Evolutionary conservation across 2,113 vertebrate species (phyloP), one percentile per base, ranked within the genome.

Genomic region (Accipiter virgatus): DNA sequence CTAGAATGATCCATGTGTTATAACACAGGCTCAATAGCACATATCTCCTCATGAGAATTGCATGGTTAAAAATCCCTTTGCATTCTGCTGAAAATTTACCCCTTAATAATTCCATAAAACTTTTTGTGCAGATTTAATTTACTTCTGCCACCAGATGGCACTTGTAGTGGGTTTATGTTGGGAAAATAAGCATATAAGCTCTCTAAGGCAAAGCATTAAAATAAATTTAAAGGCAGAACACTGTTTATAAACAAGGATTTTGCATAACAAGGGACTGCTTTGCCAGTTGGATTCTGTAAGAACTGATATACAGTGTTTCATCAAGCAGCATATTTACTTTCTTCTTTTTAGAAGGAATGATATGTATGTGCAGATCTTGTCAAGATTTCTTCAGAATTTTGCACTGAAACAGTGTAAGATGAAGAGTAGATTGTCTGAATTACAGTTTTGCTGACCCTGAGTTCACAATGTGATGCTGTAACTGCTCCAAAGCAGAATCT

Each of bases 91-190:
- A 43, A 59, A 84, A 85, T 55, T 10, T 45, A 65, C 34, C 70
- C 59, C n/a, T 10, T 34, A 20, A 36, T 8, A 36, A 43, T 40
- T 9, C 40, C n/a, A 45, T 7, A 3, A 6, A 40, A 29, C 14
- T 47, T 36, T 72, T 27, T 18, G 50, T 61, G 70, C 77, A 59
- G 80, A 34, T 88, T 67, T 78, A 66, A 85, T 80, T 88, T 84
- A 59, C 52, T 97, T 91, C 71, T 95, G 93, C 96, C 97, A 97
- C 91, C 94, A 97, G 93, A 91, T 97, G 97, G 96, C 95, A 95
- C 93, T 50, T 91, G 71, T 6, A 59, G 59, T 31, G 93, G 97
- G 38, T 91, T 82, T 66, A 47, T 38, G 16, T 8, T 11, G 79
- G 77, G 80, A 68, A 94, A 92, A 31, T 13, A 70, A 18, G 38